phyloP scores from a whole-genome alignment of 1,140 invertebrate genomes.

The Phortica variegata region DNA sequence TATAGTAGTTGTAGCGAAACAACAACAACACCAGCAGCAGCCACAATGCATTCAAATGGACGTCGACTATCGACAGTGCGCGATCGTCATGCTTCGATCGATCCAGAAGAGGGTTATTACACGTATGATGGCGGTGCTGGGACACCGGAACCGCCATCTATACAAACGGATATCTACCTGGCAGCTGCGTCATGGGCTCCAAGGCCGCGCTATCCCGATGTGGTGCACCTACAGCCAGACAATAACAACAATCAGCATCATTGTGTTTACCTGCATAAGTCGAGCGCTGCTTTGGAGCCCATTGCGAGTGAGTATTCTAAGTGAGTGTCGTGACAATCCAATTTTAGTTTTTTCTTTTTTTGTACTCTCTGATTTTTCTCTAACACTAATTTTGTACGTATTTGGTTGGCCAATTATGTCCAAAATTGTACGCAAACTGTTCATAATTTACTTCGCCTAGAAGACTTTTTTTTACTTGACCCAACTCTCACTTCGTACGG shows the following conservation, averaged over 20 bases:
- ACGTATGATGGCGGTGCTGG: slow-evolving; percentile 42
- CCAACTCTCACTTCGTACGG: too few relatives aligned
- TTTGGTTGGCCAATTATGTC: too few relatives aligned
- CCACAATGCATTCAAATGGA: slow-evolving; percentile 20
- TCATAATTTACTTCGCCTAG: too few relatives aligned
- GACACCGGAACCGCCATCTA: slow-evolving; percentile 31
- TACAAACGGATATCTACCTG: slow-evolving; percentile 59
- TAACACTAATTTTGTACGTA: too few relatives aligned
- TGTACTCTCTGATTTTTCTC: too few relatives aligned
- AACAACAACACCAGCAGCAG: slow-evolving; percentile 9
- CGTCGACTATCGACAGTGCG: not conserved
- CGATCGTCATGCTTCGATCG: slow-evolving; percentile 38
- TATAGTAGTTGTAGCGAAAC: slow-evolving; percentile 32
- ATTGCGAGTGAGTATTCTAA: slow-evolving; percentile 49
- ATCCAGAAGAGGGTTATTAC: slow-evolving; percentile 50
- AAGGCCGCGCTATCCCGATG: slow-evolving; percentile 60
- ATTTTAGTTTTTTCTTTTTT: too few relatives aligned
- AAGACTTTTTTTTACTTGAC: too few relatives aligned
- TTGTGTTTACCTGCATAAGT: not conserved
- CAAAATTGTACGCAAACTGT: too few relatives aligned
- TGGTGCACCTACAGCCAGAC: slow-evolving; percentile 23
- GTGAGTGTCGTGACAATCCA: too few relatives aligned
- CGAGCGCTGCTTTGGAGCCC: slow-evolving; percentile 47
- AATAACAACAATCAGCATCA: slow-evolving; percentile 26
- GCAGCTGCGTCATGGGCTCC: slow-evolving; percentile 64